These are phyloP conservation scores for Pelobates cultripes DNA, from an alignment of 2,797 vertebrate genomes.

Conservation along the genomic window DNA sequence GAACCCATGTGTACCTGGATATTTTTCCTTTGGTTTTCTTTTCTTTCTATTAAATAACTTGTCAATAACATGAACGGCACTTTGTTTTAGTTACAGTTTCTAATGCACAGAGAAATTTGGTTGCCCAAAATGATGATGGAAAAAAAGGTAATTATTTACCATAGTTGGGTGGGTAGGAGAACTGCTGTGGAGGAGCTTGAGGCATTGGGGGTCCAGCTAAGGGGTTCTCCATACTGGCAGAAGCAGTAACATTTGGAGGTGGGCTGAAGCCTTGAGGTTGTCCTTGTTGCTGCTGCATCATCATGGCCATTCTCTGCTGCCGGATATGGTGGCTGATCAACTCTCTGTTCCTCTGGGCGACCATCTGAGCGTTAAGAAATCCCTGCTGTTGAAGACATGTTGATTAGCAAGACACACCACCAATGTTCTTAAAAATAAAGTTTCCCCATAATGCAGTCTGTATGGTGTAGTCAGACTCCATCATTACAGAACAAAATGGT, in stretches of 20 bases:
- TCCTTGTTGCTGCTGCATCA: conserved; percentile 87
- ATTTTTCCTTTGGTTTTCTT: no score
- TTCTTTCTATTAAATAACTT: no score
- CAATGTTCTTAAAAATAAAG: no score
- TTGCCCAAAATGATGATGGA: background rate
- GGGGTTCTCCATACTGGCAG: conserved; percentile 85
- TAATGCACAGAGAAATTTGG: no score
- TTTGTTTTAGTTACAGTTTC: no score
- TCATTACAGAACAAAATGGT: no score
- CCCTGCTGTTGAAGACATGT: conserved; percentile 72
- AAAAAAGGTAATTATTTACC: conserved; percentile 69
- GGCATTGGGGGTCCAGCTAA: conserved; percentile 81
- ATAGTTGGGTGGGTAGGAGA: conserved; percentile 88
- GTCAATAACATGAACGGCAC: no score
- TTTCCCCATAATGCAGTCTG: no score
- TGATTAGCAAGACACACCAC: background rate
- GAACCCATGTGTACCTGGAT: no score
- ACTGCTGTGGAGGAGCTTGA: conserved; percentile 87
- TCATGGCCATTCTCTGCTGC: conserved; percentile 88
- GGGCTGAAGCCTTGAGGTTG: conserved; percentile 89
- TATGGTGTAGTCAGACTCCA: no score
- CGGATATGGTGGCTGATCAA: conserved; percentile 88
- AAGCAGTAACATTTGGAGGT: conserved; percentile 91
- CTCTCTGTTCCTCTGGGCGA: conserved; percentile 92
- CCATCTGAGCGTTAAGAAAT: conserved; percentile 94